phyloP scores from a whole-genome alignment of 2,113 vertebrate species.

The Sprattus sprattus region DNA sequence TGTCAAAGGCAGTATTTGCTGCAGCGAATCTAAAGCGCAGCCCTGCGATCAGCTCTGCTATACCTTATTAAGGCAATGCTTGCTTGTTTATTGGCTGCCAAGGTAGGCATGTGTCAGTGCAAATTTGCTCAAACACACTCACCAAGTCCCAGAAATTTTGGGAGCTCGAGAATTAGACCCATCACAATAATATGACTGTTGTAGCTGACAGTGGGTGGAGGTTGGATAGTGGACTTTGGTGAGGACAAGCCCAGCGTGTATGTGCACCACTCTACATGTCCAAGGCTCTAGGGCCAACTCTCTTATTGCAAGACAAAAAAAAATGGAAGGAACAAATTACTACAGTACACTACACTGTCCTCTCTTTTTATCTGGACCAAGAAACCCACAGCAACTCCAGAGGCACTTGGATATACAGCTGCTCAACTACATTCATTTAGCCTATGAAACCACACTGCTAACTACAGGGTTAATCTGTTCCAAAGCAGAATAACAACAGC shows the following conservation, averaged over 20 bases:
- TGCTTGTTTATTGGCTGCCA: constrained; percentile 19
- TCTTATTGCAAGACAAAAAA: neutral
- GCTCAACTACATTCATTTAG: neutral
- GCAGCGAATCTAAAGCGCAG: constrained; percentile 22
- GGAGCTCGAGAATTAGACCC: constrained; percentile 21
- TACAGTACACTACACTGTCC: neutral
- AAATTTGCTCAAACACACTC: neutral
- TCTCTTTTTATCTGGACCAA: neutral
- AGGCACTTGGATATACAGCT: neutral
- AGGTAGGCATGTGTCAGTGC: constrained; percentile 24
- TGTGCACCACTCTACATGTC: neutral
- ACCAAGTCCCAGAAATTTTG: neutral
- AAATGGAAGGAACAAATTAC: neutral
- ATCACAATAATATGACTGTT: constrained; percentile 16
- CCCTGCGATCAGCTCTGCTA: neutral
- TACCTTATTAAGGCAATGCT: constrained; percentile 31
- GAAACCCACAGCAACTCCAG: neutral
- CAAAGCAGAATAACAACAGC: neutral
- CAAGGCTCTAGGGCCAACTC: neutral
- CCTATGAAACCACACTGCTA: neutral
- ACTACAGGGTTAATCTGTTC: neutral
- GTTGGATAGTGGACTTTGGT: neutral
- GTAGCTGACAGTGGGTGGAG: neutral
- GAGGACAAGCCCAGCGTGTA: neutral
- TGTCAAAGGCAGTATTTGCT: constrained; percentile 17